Evolutionary conservation across 2,797 vertebrate species (phyloP).

Genomic region (Leptodactylus fallax): DNA sequence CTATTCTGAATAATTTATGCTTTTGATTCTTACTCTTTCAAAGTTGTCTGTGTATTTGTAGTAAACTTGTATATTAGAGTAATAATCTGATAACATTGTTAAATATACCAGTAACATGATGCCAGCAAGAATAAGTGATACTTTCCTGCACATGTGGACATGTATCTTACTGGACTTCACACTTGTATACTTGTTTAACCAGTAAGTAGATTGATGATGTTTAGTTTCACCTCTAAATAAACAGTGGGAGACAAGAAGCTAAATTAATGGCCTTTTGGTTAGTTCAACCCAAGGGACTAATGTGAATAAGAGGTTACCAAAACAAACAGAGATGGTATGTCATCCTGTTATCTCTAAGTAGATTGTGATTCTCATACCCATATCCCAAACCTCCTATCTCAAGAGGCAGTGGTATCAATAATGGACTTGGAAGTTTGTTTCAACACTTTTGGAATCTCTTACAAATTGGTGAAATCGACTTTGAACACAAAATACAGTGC

Average conservation of each 20-base stretch:
- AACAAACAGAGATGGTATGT: constrained; percentile 75
- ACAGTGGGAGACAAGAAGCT: constrained; percentile 56
- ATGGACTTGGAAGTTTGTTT: not conserved
- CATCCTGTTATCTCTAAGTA: constrained; percentile 80
- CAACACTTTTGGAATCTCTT: too few relatives aligned
- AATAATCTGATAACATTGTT: not conserved
- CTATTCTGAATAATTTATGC: too few relatives aligned
- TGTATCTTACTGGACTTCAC: constrained; percentile 38
- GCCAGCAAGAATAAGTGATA: not conserved
- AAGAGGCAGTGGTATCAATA: not conserved
- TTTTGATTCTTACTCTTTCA: too few relatives aligned
- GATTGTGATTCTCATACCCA: constrained; percentile 77
- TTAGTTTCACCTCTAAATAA: constrained; percentile 68
- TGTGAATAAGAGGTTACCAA: constrained; percentile 76
- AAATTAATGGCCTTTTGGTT: constrained; percentile 67
- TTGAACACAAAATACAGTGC: not conserved
- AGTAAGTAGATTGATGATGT: constrained; percentile 54
- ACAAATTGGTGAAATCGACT: not conserved
- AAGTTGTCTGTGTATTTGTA: not conserved
- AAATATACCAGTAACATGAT: not conserved
- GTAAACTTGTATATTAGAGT: not conserved
- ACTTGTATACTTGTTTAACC: constrained; percentile 70
- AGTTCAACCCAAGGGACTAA: constrained; percentile 61
- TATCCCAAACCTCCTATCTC: not conserved
- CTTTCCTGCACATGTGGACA: constrained; percentile 25